Conservation (phyloP, 2,888 invertebrate species). For the Creontiades dilutus region DNA sequence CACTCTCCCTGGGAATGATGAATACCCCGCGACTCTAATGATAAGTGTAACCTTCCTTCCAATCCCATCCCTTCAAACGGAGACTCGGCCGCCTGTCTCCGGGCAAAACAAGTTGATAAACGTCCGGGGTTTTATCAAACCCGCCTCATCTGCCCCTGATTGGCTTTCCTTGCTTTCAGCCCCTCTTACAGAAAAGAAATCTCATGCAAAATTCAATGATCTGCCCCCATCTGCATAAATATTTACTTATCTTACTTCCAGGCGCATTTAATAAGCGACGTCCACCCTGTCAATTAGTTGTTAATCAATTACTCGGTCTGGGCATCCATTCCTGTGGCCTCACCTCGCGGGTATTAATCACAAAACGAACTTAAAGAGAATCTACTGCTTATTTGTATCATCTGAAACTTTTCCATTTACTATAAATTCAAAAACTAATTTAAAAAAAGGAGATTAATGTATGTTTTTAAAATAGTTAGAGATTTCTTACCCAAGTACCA, state of each 20-base stretch:
- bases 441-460: too few species aligned
- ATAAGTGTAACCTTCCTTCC: neutral
- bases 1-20: neutral
- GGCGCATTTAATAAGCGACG: slow-evolving; percentile 9
- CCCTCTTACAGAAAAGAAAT: neutral
- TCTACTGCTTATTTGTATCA: too few species aligned
- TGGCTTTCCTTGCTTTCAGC: slow-evolving; percentile 21
- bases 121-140: slow-evolving; percentile 7
- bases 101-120: slow-evolving; percentile 29
- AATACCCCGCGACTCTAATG: neutral
- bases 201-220: slow-evolving; percentile 42
- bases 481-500: too few species aligned
- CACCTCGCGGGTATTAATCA: neutral
- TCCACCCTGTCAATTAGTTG: slow-evolving; percentile 17
- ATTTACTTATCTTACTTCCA: slow-evolving; percentile 14
- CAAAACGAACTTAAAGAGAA: neutral
- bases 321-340: neutral
- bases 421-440: too few species aligned
- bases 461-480: too few species aligned
- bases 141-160: slow-evolving; percentile 13
- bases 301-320: neutral
- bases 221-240: slow-evolving; percentile 32
- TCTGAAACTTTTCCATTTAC: too few species aligned
- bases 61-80: neutral
- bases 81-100: neutral